Evolutionary conservation across 2,888 invertebrate species (phyloP).

Genomic region (Neocrepidodera transversa): DNA sequence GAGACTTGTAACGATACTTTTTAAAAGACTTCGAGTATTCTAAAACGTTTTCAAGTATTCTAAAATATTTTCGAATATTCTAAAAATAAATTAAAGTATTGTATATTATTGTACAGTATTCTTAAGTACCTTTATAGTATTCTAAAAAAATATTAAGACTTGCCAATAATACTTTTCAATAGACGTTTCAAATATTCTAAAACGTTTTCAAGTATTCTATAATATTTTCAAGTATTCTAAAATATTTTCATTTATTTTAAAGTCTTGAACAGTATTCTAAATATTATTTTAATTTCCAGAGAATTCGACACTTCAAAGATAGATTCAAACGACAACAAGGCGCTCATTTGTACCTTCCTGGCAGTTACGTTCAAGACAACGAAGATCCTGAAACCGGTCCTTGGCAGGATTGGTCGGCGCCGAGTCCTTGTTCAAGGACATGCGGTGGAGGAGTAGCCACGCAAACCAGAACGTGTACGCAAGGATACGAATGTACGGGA

Average conservation of each 20-base stretch:
- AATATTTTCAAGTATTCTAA: no score
- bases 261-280: background rate
- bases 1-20: constrained; percentile 62
- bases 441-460: constrained; percentile 94
- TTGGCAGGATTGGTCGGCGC: constrained; percentile 86
- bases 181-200: no score
- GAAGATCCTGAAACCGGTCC: constrained; percentile 70
- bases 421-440: constrained; percentile 84
- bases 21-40: no score
- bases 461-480: constrained; percentile 80
- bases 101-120: no score
- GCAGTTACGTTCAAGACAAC: constrained; percentile 74
- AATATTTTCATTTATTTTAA: background rate
- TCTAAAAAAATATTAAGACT: no score
- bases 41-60: no score
- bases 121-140: no score
- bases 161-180: no score
- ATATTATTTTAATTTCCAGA: constrained; percentile 43
- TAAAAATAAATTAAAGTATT: no score
- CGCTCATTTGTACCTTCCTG: constrained; percentile 75
- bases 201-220: no score
- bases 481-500: constrained; percentile 74
- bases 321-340: constrained; percentile 82
- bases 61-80: no score
- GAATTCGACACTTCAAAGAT: constrained; percentile 70